These are phyloP conservation scores for Theocolax elegans DNA, from an alignment of 1,140 invertebrate genomes.

Conservation along the genomic window DNA sequence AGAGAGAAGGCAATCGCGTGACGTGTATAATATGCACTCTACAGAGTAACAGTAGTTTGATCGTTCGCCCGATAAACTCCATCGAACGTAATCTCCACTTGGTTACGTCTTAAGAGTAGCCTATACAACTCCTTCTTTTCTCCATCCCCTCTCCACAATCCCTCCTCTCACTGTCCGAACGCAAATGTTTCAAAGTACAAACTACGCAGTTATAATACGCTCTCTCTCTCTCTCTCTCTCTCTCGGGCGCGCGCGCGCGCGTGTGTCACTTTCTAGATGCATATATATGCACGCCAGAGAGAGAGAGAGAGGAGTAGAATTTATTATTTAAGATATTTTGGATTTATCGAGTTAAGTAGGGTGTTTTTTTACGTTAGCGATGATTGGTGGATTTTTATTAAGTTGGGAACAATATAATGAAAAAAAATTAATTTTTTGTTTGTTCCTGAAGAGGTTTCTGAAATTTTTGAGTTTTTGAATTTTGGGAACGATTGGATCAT, in stretches of 20 bases:
- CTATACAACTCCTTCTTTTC: not conserved
- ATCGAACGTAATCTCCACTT: conserved; percentile 38
- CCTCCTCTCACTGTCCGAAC: not conserved
- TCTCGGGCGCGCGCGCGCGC: conserved; percentile 1
- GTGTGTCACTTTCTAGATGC: not conserved
- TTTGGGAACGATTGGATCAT: too few species aligned
- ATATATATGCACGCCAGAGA: not conserved
- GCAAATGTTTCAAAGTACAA: conserved; percentile 38
- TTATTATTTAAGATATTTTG: too few species aligned
- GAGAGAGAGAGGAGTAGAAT: not conserved
- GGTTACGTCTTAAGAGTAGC: conserved; percentile 21
- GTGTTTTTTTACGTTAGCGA: too few species aligned
- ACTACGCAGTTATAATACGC: conserved; percentile 41
- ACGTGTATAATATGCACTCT: conserved; percentile 15
- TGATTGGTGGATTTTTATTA: too few species aligned
- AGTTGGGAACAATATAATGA: too few species aligned
- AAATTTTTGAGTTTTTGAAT: too few species aligned
- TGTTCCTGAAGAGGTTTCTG: too few species aligned
- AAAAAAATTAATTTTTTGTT: too few species aligned
- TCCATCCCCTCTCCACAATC: not conserved
- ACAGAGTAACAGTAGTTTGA: conserved; percentile 37
- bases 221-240: not conserved
- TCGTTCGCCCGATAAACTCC: conserved; percentile 27
- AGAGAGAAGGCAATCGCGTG: conserved; percentile 9
- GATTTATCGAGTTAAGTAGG: too few species aligned